phyloP scores from a whole-genome alignment of 1,140 invertebrate species.

The Heliconius eleuchia region DNA sequence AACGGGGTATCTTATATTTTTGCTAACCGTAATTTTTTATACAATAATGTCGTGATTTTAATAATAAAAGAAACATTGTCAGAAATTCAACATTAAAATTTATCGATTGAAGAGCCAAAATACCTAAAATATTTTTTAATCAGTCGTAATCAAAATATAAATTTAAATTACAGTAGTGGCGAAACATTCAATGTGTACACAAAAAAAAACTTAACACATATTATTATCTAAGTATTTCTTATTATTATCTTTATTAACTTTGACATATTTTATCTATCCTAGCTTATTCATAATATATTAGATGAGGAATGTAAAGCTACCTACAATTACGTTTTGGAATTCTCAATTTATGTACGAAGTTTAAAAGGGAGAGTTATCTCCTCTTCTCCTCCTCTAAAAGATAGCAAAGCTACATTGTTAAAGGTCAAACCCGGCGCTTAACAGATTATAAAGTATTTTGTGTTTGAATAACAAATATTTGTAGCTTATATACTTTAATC shows the following conservation, averaged over 20 bases:
- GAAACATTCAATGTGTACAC: too few relatives aligned
- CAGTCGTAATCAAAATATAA: too few relatives aligned
- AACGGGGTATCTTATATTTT: too few relatives aligned
- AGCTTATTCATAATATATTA: conserved; percentile 48
- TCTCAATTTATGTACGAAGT: conserved; percentile 68
- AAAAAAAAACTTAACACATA: too few relatives aligned
- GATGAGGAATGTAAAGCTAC: conserved; percentile 65
- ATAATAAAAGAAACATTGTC: too few relatives aligned
- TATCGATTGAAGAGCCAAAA: too few relatives aligned
- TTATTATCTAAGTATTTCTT: too few relatives aligned
- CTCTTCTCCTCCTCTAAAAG: conserved; percentile 48
- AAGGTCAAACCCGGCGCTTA: conserved; percentile 63
- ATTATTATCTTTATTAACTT: background rate
- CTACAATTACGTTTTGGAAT: conserved; percentile 62
- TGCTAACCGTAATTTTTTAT: too few relatives aligned
- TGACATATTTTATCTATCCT: conserved; percentile 63
- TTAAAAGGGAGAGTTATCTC: conserved; percentile 70
- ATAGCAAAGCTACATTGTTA: conserved; percentile 55
- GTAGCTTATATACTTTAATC: conserved; percentile 23
- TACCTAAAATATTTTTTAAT: too few relatives aligned
- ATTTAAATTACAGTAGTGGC: too few relatives aligned
- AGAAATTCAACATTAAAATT: too few relatives aligned
- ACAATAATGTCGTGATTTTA: too few relatives aligned
- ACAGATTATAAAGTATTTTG: conserved; percentile 64
- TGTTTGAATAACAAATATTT: conserved; percentile 55